Evolutionary conservation across 2,797 vertebrate species (phyloP).

Genomic region (Psittacula derbiana): DNA sequence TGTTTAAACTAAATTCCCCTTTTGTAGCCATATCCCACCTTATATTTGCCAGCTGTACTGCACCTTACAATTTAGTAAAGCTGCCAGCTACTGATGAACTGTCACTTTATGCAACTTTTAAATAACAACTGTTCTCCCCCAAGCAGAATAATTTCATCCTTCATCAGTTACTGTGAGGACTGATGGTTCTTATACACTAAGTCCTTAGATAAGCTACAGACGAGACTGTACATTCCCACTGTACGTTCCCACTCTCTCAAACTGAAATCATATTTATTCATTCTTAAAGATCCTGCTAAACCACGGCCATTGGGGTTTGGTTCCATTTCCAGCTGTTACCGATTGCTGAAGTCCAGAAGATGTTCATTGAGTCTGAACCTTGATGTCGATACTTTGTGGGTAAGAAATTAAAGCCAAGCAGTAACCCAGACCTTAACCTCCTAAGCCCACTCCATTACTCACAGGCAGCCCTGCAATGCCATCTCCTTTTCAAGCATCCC

Average conservation of each 20-base stretch:
- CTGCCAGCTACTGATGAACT: not conserved
- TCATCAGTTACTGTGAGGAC: not conserved
- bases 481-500: not conserved
- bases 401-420: not conserved
- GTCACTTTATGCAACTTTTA: not conserved
- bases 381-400: not conserved
- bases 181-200: not conserved
- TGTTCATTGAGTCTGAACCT: not conserved
- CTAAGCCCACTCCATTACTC: not conserved
- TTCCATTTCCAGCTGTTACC: not conserved
- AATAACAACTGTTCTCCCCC: not conserved
- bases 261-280: not conserved
- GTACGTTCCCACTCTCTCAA: not conserved
- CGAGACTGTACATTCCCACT: not conserved
- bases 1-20: not conserved
- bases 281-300: not conserved
- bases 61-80: not conserved
- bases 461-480: not conserved
- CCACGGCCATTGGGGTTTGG: not conserved
- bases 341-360: not conserved
- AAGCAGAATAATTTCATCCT: conserved; percentile 1
- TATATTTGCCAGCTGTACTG: not conserved
- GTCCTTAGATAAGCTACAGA: not conserved
- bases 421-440: not conserved
- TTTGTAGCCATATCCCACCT: not conserved